Evolutionary conservation across 2,888 invertebrate species (phyloP).

Genomic region (Alloscopus bannaensis): DNA sequence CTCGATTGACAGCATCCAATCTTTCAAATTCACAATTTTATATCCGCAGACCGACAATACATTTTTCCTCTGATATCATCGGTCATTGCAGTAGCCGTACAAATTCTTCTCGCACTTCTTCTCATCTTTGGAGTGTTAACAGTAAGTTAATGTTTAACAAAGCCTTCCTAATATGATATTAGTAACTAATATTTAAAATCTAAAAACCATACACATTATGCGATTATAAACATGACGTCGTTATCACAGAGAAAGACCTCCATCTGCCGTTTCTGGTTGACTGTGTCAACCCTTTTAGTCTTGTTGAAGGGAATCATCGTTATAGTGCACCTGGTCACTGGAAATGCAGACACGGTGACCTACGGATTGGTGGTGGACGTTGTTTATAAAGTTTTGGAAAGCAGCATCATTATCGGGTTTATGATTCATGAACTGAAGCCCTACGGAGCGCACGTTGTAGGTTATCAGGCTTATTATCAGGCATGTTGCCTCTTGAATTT

Average conservation of each 20-base stretch:
- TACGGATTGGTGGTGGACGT: conserved; percentile 20
- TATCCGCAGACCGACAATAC: not conserved
- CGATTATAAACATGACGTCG: not conserved
- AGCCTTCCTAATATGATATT: not conserved
- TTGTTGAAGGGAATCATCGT: conserved; percentile 22
- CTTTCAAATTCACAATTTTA: not conserved
- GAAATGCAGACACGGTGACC: conserved; percentile 25
- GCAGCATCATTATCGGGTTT: not conserved
- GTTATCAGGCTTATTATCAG: no score
- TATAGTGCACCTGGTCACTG: conserved; percentile 27
- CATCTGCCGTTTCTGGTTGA: conserved; percentile 8
- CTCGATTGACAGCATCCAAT: not conserved
- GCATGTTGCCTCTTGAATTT: no score
- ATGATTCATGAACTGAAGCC: conserved; percentile 9
- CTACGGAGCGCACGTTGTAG: not conserved
- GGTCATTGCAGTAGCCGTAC: not conserved
- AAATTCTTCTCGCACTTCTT: not conserved
- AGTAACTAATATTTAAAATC: not conserved
- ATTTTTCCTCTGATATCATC: conserved; percentile 20
- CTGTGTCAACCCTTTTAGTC: not conserved
- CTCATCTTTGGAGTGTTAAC: conserved; percentile 17
- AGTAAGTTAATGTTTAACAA: conserved; percentile 1
- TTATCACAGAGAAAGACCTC: not conserved
- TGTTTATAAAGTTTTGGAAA: conserved; percentile 20
- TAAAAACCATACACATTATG: not conserved